phyloP scores from a whole-genome alignment of 2,888 invertebrate species.

The Tetropium fuscum region DNA sequence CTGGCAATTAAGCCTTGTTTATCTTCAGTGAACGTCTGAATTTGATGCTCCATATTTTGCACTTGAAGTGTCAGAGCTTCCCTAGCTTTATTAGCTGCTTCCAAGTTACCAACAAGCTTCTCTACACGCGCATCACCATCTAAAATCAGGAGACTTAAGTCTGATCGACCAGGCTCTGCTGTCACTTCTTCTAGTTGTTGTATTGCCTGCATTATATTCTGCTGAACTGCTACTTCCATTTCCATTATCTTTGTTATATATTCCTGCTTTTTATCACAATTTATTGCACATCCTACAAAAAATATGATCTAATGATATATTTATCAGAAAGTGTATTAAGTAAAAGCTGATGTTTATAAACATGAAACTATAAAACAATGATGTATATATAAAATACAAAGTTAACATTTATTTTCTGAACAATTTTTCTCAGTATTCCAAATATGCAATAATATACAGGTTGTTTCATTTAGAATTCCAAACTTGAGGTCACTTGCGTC shows the following conservation, averaged over 20 bases:
- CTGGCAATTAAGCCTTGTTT: slow-evolving; percentile 81
- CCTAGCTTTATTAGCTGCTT: slow-evolving; percentile 81
- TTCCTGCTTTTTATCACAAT: slow-evolving; percentile 91
- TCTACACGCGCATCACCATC: slow-evolving; percentile 70
- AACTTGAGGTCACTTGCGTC: too few relatives aligned
- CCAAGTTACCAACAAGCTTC: slow-evolving; percentile 73
- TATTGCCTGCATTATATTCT: slow-evolving; percentile 95
- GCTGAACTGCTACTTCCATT: slow-evolving; percentile 91
- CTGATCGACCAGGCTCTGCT: slow-evolving; percentile 72
- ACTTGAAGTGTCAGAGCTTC: slow-evolving; percentile 89
- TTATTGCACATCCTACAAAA: slow-evolving; percentile 87
- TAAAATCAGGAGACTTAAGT: slow-evolving; percentile 67
- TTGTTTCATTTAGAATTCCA: too few relatives aligned
- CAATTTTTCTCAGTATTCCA: too few relatives aligned
- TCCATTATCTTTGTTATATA: slow-evolving; percentile 95
- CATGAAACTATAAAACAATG: too few relatives aligned
- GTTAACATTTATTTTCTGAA: too few relatives aligned
- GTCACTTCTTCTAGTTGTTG: slow-evolving; percentile 83
- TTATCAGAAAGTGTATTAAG: too few relatives aligned
- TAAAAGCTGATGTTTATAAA: too few relatives aligned
- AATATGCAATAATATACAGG: too few relatives aligned
- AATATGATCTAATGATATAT: neutral
- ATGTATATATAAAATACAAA: too few relatives aligned
- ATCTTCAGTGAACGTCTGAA: slow-evolving; percentile 82
- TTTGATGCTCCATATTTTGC: slow-evolving; percentile 88